Evolutionary conservation across 2,888 invertebrate species (phyloP).

Genomic region (Drosophila dives): DNA sequence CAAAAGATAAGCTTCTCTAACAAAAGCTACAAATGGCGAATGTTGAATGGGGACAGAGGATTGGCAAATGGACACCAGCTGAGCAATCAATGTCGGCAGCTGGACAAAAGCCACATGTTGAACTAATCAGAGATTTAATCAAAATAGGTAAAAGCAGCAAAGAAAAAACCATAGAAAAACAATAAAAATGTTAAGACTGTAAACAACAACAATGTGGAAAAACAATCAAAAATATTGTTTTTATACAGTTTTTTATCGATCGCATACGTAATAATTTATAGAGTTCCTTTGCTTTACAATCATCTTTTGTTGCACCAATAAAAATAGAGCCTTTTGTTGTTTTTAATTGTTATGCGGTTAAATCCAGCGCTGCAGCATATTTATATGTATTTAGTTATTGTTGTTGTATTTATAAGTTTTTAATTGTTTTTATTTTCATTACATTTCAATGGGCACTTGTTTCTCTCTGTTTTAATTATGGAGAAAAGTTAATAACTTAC

Average conservation of each 20-base stretch:
- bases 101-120: constrained; percentile 71
- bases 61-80: constrained; percentile 54
- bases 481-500: constrained; percentile 29
- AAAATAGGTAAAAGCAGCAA: constrained; percentile 60
- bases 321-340: neutral
- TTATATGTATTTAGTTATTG: neutral
- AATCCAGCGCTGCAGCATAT: constrained; percentile 1
- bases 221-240: constrained; percentile 13
- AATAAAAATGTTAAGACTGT: constrained; percentile 10
- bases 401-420: neutral
- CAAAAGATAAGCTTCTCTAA: constrained; percentile 27
- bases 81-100: constrained; percentile 69
- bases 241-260: constrained; percentile 8
- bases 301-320: too few species aligned
- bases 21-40: constrained; percentile 48
- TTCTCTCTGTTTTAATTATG: constrained; percentile 30
- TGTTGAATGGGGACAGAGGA: constrained; percentile 14
- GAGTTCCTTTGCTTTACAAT: neutral
- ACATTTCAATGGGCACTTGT: constrained; percentile 43
- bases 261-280: neutral
- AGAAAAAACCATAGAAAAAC: constrained; percentile 32
- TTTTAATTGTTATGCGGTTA: neutral
- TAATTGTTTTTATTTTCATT: neutral
- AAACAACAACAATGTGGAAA: constrained; percentile 9
- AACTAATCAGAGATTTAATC: constrained; percentile 77